Evolutionary conservation across 2,888 invertebrate genomes (phyloP).

Genomic region (Julus scanicus): DNA sequence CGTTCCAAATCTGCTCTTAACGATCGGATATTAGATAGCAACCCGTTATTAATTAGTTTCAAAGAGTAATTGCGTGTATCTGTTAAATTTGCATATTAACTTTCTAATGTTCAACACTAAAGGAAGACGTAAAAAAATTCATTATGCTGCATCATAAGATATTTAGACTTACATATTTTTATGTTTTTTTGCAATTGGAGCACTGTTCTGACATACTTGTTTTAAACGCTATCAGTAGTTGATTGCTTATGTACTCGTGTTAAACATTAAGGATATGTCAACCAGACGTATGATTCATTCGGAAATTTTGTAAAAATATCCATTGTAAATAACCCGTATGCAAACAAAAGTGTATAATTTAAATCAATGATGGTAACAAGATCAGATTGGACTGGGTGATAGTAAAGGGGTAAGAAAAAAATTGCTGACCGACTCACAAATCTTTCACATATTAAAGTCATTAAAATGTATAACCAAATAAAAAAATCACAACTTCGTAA

Average conservation of each 20-base stretch:
- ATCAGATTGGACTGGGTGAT: not conserved
- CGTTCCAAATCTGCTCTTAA: constrained; percentile 17
- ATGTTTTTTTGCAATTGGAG: not conserved
- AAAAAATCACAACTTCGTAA: too few species aligned
- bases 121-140: not conserved
- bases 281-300: not conserved
- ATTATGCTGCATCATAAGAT: not conserved
- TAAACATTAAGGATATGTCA: not conserved
- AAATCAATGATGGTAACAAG: not conserved
- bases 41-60: constrained; percentile 20
- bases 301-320: not conserved
- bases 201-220: not conserved
- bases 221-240: not conserved
- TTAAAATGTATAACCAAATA: too few species aligned
- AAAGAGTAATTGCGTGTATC: not conserved
- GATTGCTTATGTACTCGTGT: not conserved
- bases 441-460: too few species aligned
- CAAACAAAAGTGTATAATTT: not conserved
- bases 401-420: not conserved
- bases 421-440: too few species aligned
- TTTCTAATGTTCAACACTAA: not conserved
- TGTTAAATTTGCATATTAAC: not conserved
- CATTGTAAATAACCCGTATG: not conserved
- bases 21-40: constrained; percentile 21
- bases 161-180: not conserved